These are phyloP conservation scores for Axinella damicornis DNA, from an alignment of 37 sponge, comb jelly and placozoan genomes.

Conservation along the genomic window DNA sequence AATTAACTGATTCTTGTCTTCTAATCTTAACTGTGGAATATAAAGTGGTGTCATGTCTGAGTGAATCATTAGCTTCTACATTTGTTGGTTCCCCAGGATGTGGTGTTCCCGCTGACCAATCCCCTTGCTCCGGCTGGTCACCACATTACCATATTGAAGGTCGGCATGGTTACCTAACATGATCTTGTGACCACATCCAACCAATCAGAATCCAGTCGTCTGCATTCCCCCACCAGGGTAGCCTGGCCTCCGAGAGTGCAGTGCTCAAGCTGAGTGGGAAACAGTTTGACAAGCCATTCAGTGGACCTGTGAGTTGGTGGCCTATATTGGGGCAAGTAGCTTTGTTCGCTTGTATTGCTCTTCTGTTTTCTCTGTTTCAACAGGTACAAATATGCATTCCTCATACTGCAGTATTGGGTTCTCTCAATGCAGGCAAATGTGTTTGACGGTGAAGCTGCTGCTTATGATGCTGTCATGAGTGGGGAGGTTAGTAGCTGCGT, in stretches of 20 bases:
- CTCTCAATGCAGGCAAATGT: slow-evolving; percentile 61
- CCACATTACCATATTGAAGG: slow-evolving; percentile 68
- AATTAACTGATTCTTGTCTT: no score
- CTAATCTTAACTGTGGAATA: no score
- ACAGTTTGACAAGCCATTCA: slow-evolving; percentile 63
- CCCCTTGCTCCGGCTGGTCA: slow-evolving; percentile 61
- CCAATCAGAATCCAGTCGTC: no score
- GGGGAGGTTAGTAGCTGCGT: slow-evolving; percentile 54
- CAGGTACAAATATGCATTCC: no score
- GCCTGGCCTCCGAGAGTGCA: slow-evolving; percentile 72
- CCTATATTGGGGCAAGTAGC: not conserved
- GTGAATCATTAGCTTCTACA: no score
- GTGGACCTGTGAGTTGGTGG: slow-evolving; percentile 63
- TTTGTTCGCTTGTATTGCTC: no score
- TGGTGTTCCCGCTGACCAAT: slow-evolving; percentile 45
- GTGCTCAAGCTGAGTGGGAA: slow-evolving; percentile 83
- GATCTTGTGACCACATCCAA: not conserved
- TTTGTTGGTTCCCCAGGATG: slow-evolving; percentile 31
- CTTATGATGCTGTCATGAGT: slow-evolving; percentile 75
- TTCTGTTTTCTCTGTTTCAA: no score
- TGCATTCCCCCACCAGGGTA: slow-evolving; percentile 22
- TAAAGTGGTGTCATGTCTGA: no score
- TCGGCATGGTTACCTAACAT: not conserved
- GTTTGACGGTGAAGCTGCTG: slow-evolving; percentile 74
- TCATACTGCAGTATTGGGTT: not conserved